Evolutionary conservation across 2,113 vertebrate genomes (phyloP).

Genomic region (Daphoenositta chrysoptera): DNA sequence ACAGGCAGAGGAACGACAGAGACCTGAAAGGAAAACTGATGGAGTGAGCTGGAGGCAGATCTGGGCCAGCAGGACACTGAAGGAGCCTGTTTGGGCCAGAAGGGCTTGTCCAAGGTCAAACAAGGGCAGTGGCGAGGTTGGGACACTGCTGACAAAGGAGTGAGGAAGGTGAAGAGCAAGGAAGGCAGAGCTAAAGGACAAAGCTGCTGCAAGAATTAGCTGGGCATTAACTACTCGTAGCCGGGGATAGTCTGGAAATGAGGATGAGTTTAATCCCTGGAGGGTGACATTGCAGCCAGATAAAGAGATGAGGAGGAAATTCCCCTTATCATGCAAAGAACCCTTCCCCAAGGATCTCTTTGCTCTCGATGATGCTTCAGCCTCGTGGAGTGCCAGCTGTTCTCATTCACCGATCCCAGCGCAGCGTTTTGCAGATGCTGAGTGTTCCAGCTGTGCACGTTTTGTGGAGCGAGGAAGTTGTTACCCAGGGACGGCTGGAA

Average conservation of each 20-base stretch:
- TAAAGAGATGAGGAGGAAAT: constrained; percentile 23
- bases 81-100: background rate
- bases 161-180: background rate
- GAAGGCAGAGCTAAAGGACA: background rate
- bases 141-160: background rate
- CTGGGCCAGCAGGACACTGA: background rate
- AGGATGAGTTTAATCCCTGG: background rate
- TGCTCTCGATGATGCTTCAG: background rate
- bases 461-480: background rate
- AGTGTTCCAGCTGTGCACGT: background rate
- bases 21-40: background rate
- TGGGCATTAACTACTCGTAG: background rate
- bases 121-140: background rate
- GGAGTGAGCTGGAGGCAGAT: background rate
- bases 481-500: background rate
- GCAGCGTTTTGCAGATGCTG: background rate
- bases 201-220: background rate
- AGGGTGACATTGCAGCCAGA: background rate
- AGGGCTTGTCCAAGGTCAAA: background rate
- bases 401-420: background rate
- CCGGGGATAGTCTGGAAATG: background rate
- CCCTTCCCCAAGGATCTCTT: background rate
- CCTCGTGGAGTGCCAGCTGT: background rate
- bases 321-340: background rate
- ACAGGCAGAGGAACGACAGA: background rate